Percentiles rank a stretch among this genome's conserved stretches.
phyloP scores from a whole-genome alignment of 2,888 invertebrate genomes.

The Ischnus inquisitorius region DNA sequence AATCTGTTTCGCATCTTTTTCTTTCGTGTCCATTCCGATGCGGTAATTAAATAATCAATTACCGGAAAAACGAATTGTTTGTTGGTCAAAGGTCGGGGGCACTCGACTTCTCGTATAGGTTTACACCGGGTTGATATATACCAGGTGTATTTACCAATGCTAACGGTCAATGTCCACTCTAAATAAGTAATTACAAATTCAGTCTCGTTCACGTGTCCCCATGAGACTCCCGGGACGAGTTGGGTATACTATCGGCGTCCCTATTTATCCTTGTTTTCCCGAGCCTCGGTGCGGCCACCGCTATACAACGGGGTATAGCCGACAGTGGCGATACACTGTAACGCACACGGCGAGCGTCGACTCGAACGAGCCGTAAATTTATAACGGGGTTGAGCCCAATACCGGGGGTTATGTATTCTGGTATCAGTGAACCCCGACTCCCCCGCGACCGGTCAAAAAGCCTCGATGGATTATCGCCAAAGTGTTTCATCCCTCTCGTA shows the following conservation, averaged over 20 bases:
- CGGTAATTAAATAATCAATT: no score
- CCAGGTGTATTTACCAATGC: not conserved
- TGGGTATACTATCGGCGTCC: conserved; percentile 30
- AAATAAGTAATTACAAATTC: conserved; percentile 61
- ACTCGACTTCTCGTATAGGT: conserved; percentile 5
- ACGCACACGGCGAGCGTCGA: conserved; percentile 11
- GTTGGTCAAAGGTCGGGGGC: not conserved
- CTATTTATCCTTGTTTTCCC: conserved; percentile 51
- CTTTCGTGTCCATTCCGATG: no score
- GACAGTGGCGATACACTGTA: not conserved
- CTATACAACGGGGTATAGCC: conserved; percentile 18
- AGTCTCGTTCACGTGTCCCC: conserved; percentile 26
- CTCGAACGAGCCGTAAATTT: conserved; percentile 57
- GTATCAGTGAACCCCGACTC: conserved; percentile 47
- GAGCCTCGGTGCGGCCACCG: conserved; percentile 27
- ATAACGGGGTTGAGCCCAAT: conserved; percentile 57
- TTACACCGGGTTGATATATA: not conserved
- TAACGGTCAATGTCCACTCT: conserved; percentile 28
- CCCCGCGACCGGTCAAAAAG: conserved; percentile 54
- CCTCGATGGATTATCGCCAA: conserved; percentile 55
- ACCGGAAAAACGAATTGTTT: not conserved
- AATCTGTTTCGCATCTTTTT: no score
- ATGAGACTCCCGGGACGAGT: conserved; percentile 12
- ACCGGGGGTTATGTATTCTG: conserved; percentile 46
- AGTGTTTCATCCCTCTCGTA: conserved; percentile 43